Evolutionary conservation across 2,888 invertebrate genomes (phyloP).

Genomic region (Orchesella flavescens): DNA sequence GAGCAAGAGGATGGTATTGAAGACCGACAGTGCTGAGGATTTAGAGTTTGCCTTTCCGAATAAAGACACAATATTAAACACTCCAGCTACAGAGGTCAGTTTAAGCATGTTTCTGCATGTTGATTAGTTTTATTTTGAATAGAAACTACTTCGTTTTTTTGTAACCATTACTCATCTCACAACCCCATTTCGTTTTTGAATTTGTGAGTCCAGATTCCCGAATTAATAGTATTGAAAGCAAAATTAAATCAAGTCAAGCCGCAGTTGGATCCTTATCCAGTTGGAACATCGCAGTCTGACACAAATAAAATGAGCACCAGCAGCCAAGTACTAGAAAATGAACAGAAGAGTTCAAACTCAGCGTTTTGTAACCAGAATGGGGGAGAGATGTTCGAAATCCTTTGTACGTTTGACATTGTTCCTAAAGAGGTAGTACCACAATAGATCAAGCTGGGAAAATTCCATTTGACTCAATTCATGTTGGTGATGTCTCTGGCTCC

Average conservation of each 20-base stretch:
- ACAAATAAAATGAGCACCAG: conserved; percentile 86
- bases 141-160: too few relatives aligned
- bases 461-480: conserved; percentile 82
- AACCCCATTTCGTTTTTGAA: too few relatives aligned
- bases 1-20: too few relatives aligned
- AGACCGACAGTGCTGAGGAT: too few relatives aligned
- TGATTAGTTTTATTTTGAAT: too few relatives aligned
- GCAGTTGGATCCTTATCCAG: conserved; percentile 84
- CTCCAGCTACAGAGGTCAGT: too few relatives aligned
- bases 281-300: conserved; percentile 88
- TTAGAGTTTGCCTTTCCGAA: too few relatives aligned
- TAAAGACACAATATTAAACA: too few relatives aligned
- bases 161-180: too few relatives aligned
- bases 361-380: conserved; percentile 84
- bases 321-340: conserved; percentile 77
- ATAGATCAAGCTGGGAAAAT: background rate
- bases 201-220: too few relatives aligned
- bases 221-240: conserved; percentile 76
- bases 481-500: conserved; percentile 99
- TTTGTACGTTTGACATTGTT: conserved; percentile 79
- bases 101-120: too few relatives aligned
- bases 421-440: conserved; percentile 74
- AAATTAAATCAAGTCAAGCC: conserved; percentile 86
- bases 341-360: conserved; percentile 78
- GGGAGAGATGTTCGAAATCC: conserved; percentile 91